A percentile compares a stretch with the other conserved stretches of the same genome.
These are phyloP conservation scores for Tyrannus savana DNA, from an alignment of 2,113 vertebrate genomes.

Conservation along the genomic window DNA sequence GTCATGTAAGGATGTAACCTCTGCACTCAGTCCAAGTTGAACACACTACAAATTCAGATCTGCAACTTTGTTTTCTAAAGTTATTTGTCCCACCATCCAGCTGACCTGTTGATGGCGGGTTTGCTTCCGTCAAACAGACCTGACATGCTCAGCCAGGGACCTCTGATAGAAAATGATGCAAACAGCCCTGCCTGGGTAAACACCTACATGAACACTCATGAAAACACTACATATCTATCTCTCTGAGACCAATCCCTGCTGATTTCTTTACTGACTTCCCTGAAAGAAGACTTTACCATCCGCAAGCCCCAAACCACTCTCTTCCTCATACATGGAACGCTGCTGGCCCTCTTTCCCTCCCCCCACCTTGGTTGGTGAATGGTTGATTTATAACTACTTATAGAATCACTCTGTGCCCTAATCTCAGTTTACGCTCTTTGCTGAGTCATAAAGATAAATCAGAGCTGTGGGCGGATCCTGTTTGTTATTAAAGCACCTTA, in stretches of 20 bases:
- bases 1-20: background rate
- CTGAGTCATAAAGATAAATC: constrained; percentile 65
- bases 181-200: background rate
- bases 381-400: constrained; percentile 47
- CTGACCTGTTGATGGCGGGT: background rate
- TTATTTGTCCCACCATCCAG: background rate
- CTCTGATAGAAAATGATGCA: background rate
- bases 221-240: background rate
- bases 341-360: background rate
- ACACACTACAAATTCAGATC: background rate
- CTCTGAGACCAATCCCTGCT: background rate
- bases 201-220: background rate
- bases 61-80: background rate
- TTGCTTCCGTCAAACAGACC: background rate
- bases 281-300: background rate
- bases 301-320: background rate
- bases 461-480: constrained; percentile 48
- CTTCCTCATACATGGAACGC: background rate
- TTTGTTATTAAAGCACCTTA: constrained; percentile 66
- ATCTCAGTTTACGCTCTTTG: constrained; percentile 47
- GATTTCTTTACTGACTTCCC: background rate
- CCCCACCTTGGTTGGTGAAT: background rate
- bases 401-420: constrained; percentile 30
- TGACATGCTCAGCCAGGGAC: background rate
- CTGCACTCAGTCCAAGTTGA: fast-evolving